Conservation (phyloP, 1,140 invertebrate genomes). For the Polyergus mexicanus region DNA sequence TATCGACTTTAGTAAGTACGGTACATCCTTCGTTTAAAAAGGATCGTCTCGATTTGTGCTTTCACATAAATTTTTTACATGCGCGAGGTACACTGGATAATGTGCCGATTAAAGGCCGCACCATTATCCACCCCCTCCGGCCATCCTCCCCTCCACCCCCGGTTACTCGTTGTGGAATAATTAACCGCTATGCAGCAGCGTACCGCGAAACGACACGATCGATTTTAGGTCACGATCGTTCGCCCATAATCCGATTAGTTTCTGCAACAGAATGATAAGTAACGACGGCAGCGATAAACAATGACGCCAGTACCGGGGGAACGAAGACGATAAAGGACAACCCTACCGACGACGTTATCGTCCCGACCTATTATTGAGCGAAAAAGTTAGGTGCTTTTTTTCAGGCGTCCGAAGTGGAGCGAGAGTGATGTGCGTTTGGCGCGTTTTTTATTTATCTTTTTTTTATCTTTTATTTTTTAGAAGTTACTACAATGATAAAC, state of each 20-base stretch:
- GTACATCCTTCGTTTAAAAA: neutral
- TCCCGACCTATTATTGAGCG: neutral
- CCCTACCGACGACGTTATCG: neutral
- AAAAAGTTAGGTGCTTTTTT: neutral
- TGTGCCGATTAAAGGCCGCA: conserved; percentile 55
- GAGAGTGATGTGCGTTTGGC: neutral
- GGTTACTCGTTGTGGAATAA: conserved; percentile 40
- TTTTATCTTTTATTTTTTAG: neutral
- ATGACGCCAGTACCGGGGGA: neutral
- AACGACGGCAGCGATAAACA: conserved; percentile 44
- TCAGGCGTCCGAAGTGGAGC: neutral
- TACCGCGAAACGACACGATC: conserved; percentile 58
- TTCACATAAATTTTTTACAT: conserved; percentile 29
- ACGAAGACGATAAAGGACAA: neutral
- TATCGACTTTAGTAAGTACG: neutral
- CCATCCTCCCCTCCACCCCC: neutral
- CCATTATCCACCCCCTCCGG: conserved; percentile 15
- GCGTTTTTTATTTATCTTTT: neutral
- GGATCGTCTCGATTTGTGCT: conserved; percentile 25
- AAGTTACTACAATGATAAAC: neutral
- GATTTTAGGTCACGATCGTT: conserved; percentile 63
- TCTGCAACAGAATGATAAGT: conserved; percentile 57
- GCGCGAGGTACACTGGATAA: conserved; percentile 37
- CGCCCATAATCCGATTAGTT: conserved; percentile 60
- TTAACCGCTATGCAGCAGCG: conserved; percentile 57